Evolutionary conservation across 2,888 invertebrate genomes (phyloP), one percentile per base, ranked within the genome.

Genomic region (Tholera decimalis): DNA sequence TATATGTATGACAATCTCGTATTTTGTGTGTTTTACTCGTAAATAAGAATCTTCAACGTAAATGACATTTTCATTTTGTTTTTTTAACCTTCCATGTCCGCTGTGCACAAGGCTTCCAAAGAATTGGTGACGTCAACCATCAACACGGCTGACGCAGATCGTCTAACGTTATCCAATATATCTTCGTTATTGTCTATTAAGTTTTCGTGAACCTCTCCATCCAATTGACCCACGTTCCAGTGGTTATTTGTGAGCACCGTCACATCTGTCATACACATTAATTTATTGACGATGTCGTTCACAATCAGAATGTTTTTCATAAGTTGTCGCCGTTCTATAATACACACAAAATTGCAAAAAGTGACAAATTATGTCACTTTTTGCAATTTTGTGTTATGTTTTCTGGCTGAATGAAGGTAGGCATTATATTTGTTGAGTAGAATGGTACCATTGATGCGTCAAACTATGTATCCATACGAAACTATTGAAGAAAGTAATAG

Each of bases 141-240:
- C 30, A 57, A 79, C 82, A 86, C 85, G 79, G 82, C 88, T 92
- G 93, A 93, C 93, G 93, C 92, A 93, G 89, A 88, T 86, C 85
- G 83, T 85, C 85, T 81, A 84, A 79, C 83, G 82, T 86, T 80
- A 83, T 76, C 74, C 86, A 90, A 92, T 92, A 89, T 87, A 83
- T 90, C 91, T 91, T 93, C 88, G 90, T 93, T 91, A 89, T 83
- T 84, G 88, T 87, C 90, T 87, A 90, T 92, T 91, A 89, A 86
- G 88, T 89, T 92, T 92, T 93, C 87, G 88, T 89, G 88, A 89
- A 88, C 88, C 88, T 90, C 88, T 88, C 85, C 85, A 83, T 83
- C 80, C 88, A 94, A 92, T 94, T 94, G 94, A 93, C 92, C 92
- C 88, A 86, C 83, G 83, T 92, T 90, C 82, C 74, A 80, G 71